Evolutionary conservation across 2,113 vertebrate species (phyloP).

Genomic region (Neogale vison): DNA sequence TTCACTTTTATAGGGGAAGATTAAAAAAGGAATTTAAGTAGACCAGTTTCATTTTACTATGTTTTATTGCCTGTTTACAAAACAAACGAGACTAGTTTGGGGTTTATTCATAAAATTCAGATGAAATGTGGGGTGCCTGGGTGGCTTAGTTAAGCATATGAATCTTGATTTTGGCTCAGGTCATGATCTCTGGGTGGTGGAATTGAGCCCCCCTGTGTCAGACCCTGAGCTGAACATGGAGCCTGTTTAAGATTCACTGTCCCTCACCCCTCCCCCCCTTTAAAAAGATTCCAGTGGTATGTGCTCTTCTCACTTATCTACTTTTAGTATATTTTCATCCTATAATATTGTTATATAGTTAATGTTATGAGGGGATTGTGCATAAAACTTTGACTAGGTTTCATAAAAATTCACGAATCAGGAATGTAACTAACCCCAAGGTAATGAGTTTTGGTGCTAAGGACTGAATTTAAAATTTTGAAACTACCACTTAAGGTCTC

Average conservation of each 20-base stretch:
- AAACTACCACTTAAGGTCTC: background rate
- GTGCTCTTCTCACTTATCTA: background rate
- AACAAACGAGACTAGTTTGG: background rate
- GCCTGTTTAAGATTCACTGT: background rate
- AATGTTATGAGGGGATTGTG: background rate
- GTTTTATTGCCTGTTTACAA: background rate
- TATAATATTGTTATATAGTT: background rate
- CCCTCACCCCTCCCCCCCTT: background rate
- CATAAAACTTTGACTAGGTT: slow-evolving; percentile 7
- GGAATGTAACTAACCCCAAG: background rate
- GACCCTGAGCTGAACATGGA: background rate
- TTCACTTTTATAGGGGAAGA: slow-evolving; percentile 13
- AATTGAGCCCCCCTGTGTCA: background rate
- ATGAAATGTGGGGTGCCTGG: background rate
- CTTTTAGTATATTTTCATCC: slow-evolving; percentile 33
- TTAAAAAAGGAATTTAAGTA: slow-evolving; percentile 46
- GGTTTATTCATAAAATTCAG: slow-evolving; percentile 43
- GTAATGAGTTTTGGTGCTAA: slow-evolving; percentile 36
- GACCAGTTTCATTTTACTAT: slow-evolving; percentile 44
- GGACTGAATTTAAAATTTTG: slow-evolving; percentile 12
- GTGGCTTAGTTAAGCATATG: background rate
- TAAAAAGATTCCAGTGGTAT: background rate
- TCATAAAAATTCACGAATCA: slow-evolving; percentile 9
- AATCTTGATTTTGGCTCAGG: background rate
- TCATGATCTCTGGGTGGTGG: background rate